A percentile compares a stretch with the other conserved stretches of the same genome.
These are phyloP conservation scores for Holcopasites calliopsidis DNA, from an alignment of 1,140 invertebrate genomes.

Conservation along the genomic window DNA sequence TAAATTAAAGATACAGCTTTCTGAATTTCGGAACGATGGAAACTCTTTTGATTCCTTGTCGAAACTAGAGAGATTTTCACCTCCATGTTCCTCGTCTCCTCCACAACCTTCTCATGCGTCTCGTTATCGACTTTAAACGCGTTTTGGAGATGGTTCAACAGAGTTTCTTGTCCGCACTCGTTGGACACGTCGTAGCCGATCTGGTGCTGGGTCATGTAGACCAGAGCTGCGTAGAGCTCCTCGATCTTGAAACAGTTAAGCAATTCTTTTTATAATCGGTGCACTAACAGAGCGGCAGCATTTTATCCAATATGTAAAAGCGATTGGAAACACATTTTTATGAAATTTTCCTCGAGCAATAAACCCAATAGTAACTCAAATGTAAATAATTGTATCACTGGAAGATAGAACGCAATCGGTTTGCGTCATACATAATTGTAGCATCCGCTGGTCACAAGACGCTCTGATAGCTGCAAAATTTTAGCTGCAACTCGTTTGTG, in stretches of 20 bases:
- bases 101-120: conserved; percentile 85
- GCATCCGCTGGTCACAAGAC: conserved; percentile 13
- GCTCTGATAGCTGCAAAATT: conserved; percentile 4
- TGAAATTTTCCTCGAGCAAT: neutral
- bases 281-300: too few species aligned
- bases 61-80: conserved; percentile 73
- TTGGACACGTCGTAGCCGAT: conserved; percentile 88
- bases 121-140: conserved; percentile 91
- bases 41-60: conserved; percentile 7
- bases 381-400: conserved; percentile 3
- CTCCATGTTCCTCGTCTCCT: conserved; percentile 87
- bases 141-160: conserved; percentile 92
- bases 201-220: conserved; percentile 96
- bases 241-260: conserved; percentile 84
- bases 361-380: neutral
- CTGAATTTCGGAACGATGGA: neutral
- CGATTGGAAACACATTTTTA: neutral
- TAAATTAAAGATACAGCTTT: neutral
- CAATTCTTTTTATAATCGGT: too few species aligned
- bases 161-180: conserved; percentile 84
- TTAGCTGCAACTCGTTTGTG: neutral
- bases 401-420: neutral
- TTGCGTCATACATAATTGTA: conserved; percentile 36
- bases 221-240: conserved; percentile 93
- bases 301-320: too few species aligned